Percentiles rank a stretch among this genome's conserved stretches.
Conservation (phyloP, 2,113 vertebrate genomes). For the Nerophis lumbriciformis region DNA sequence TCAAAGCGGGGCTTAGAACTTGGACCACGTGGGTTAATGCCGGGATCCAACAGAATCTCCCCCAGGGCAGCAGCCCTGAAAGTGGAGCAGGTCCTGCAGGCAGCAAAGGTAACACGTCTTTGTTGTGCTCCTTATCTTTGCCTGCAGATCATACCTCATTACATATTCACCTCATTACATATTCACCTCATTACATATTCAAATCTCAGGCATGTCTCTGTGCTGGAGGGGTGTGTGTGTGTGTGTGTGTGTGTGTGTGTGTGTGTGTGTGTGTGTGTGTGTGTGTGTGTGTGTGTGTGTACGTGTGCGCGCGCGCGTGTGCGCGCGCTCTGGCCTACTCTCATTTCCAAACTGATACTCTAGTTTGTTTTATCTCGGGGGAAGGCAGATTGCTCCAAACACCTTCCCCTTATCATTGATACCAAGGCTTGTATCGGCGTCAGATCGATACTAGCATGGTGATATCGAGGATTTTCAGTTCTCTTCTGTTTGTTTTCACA, state of each 20-base stretch:
- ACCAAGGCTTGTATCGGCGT: too few species aligned
- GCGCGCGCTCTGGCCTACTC: constrained; percentile 8
- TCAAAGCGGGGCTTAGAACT: constrained; percentile 22
- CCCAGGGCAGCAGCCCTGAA: constrained; percentile 21
- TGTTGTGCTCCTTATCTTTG: constrained; percentile 65
- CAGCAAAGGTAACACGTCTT: constrained; percentile 53
- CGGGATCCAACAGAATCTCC: constrained; percentile 17
- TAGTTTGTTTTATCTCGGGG: constrained; percentile 36
- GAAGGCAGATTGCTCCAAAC: too few species aligned
- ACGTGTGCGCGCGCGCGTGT: constrained; percentile 9
- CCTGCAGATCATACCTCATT: constrained; percentile 58
- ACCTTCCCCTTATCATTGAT: too few species aligned
- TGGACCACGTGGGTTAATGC: constrained; percentile 26
- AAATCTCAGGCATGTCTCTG: constrained; percentile 60
- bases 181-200: constrained; percentile 69
- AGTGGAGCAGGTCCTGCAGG: constrained; percentile 37
- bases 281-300: constrained; percentile 6
- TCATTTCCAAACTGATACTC: constrained; percentile 28
- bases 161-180: constrained; percentile 63
- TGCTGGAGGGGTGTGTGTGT: constrained; percentile 32
- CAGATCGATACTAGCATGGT: too few species aligned
- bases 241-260: constrained; percentile 5
- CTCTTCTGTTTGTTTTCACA: too few species aligned
- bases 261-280: constrained; percentile 3
- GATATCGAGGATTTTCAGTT: too few species aligned